Evolutionary conservation across 2,888 invertebrate genomes (phyloP).

Genomic region (Eurois occulta): DNA sequence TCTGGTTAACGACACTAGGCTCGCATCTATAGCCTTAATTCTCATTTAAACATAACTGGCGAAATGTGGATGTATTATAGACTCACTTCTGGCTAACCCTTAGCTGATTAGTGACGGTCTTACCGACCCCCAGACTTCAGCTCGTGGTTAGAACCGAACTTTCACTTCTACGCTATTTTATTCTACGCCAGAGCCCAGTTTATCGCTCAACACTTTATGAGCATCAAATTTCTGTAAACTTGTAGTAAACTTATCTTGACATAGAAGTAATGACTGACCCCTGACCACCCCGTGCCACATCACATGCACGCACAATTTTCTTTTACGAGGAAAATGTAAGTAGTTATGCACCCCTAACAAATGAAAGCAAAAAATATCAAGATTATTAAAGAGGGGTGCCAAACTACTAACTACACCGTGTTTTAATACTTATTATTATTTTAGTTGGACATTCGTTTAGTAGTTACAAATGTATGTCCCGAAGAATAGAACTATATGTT

Average conservation of each 20-base stretch:
- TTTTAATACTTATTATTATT: neutral
- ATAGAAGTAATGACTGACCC: slow-evolving; percentile 52
- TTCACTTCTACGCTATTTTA: neutral
- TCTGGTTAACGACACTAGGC: neutral
- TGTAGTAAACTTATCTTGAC: slow-evolving; percentile 61
- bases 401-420: slow-evolving; percentile 10
- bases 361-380: slow-evolving; percentile 17
- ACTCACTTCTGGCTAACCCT: too few species aligned
- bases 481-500: neutral
- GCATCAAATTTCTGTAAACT: slow-evolving; percentile 88
- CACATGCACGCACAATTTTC: slow-evolving; percentile 25
- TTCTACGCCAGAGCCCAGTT: slow-evolving; percentile 74
- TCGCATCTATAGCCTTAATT: too few species aligned
- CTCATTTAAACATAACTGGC: too few species aligned
- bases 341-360: slow-evolving; percentile 29
- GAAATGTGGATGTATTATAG: too few species aligned
- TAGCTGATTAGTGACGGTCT: too few species aligned
- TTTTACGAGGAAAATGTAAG: slow-evolving; percentile 22
- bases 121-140: too few species aligned
- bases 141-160: neutral
- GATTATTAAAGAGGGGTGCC: slow-evolving; percentile 23
- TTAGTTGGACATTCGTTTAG: neutral
- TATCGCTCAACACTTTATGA: slow-evolving; percentile 85
- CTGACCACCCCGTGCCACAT: slow-evolving; percentile 3
- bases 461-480: neutral